Percentiles rank a stretch among this genome's conserved stretches.
These are phyloP conservation scores for Channa argus DNA, from an alignment of 2,113 vertebrate genomes.

Conservation along the genomic window DNA sequence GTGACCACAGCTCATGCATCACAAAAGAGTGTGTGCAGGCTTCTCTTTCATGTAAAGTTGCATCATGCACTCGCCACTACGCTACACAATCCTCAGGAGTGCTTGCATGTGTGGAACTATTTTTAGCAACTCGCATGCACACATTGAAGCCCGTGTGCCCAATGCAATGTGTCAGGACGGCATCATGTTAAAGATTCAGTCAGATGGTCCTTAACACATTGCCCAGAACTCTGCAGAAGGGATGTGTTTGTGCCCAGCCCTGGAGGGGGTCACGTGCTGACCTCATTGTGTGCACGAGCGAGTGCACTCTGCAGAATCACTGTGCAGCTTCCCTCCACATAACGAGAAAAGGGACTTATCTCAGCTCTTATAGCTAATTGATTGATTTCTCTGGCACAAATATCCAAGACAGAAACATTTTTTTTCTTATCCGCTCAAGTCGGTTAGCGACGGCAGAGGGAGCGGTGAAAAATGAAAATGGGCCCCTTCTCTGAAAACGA, in stretches of 20 bases:
- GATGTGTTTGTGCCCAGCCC: conserved; percentile 67
- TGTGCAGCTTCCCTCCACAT: conserved; percentile 36
- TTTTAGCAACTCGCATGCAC: conserved; percentile 65
- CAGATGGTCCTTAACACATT: conserved; percentile 69
- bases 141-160: conserved; percentile 35
- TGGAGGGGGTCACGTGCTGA: conserved; percentile 83
- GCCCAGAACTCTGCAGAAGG: conserved; percentile 73
- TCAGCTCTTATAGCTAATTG: conserved; percentile 67
- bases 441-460: conserved; percentile 18
- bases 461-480: conserved; percentile 56
- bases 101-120: conserved; percentile 59
- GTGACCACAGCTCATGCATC: conserved; percentile 51
- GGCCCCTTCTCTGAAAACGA: conserved; percentile 46
- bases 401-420: conserved; percentile 52
- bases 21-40: conserved; percentile 48
- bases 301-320: conserved; percentile 65
- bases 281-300: conserved; percentile 84
- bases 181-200: conserved; percentile 68
- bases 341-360: conserved; percentile 58
- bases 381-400: conserved; percentile 72
- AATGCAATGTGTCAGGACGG: conserved; percentile 60
- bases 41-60: conserved; percentile 27
- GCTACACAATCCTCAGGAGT: conserved; percentile 47
- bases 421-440: conserved; percentile 43
- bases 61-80: conserved; percentile 21